Percentiles rank a stretch among this genome's conserved stretches.
Evolutionary conservation across 2,113 vertebrate genomes (phyloP).

Genomic region (Rhabdornis inornatus): DNA sequence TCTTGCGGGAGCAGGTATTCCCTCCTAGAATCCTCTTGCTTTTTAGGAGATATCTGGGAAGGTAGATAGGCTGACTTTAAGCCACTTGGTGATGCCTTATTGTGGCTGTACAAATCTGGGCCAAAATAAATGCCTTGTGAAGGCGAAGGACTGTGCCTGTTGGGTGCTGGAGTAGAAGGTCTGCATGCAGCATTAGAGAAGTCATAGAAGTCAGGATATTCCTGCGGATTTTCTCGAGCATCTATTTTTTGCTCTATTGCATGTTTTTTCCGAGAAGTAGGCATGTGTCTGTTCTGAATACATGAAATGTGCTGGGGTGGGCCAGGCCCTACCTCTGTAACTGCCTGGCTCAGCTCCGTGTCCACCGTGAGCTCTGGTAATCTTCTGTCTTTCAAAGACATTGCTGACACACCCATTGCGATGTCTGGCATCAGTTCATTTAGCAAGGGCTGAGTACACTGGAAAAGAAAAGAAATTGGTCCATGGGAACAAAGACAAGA

Average conservation of each 20-base stretch:
- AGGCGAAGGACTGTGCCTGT: constrained; percentile 76
- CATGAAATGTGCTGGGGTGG: constrained; percentile 77
- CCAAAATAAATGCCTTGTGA: constrained; percentile 81
- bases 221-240: constrained; percentile 80
- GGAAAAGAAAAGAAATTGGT: constrained; percentile 46
- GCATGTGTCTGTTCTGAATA: constrained; percentile 78
- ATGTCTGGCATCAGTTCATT: constrained; percentile 98
- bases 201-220: constrained; percentile 93
- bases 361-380: constrained; percentile 86
- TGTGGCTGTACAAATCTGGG: constrained; percentile 92
- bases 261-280: constrained; percentile 88
- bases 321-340: constrained; percentile 73
- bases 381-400: constrained; percentile 91
- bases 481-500: not conserved
- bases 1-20: constrained; percentile 76
- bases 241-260: constrained; percentile 85
- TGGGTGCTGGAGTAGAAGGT: constrained; percentile 78
- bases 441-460: constrained; percentile 89
- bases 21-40: constrained; percentile 74
- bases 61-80: constrained; percentile 82
- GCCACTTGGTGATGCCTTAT: constrained; percentile 78
- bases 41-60: constrained; percentile 77
- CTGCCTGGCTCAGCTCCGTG: constrained; percentile 77
- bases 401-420: constrained; percentile 91
- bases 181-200: constrained; percentile 85